Evolutionary conservation across 2,797 vertebrate genomes (phyloP), one percentile per base, ranked within the genome.

Genomic region (Tiaroga cobitis): DNA sequence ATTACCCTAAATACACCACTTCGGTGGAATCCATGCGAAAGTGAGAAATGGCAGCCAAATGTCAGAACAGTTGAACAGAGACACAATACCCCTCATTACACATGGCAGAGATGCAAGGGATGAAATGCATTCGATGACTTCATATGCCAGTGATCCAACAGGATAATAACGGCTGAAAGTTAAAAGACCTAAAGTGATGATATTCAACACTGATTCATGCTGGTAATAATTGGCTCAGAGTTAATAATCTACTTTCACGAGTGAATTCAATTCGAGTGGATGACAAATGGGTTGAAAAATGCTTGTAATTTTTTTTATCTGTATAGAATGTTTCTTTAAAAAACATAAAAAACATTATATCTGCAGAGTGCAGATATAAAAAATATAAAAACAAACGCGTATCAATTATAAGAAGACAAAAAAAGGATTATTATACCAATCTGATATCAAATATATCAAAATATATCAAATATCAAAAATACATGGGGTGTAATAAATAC

Each of bases 41-140:
- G 74, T 46, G 63, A 15, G 21, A 63, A 83, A 82, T 72, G 65
- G 32, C 73, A 77, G 65, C n/a, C 73, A 70, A 51, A 77, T 82
- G 80, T 76, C 85, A 86, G 73, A 72, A 29, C 63, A 82, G 51
- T 56, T 37, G 54, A 78, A 69, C 10, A 85, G 63, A 61, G n/a
- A 56, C 51, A 85, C 65, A 83, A 82, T 86, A 72, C 54, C 80
- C 41, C 37, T 86, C 54, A 86, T 86, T 78, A 79, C 63, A 49
- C 51, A 73, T 70, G 85, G 54, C 49, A 39, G 56, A 15, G 56
- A 70, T 69, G 51, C 29, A 34, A n/a, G 39, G 19, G 54, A 54
- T 77, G 2, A 56, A 84, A 68, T 5, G 73, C 63, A 78, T 78
- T 70, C n/a, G 8, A 1, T 32, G 19, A 41, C 65, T 78, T 84